Conservation (phyloP, 2,113 vertebrate genomes). For the Plestiodon gilberti region DNA sequence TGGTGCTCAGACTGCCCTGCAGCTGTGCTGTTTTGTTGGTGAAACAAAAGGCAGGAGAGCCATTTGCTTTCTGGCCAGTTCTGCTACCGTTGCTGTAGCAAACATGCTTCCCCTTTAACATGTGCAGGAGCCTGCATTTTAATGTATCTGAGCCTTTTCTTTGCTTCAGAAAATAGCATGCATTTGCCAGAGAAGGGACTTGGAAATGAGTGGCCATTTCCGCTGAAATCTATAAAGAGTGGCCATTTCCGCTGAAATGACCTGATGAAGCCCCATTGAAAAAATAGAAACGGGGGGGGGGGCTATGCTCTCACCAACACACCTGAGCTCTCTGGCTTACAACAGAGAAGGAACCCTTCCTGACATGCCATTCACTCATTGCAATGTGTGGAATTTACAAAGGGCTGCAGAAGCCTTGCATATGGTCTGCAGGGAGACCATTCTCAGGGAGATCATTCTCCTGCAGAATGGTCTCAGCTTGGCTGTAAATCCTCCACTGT, state of each 20-base stretch:
- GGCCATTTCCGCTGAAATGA: conserved; percentile 1
- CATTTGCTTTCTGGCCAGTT: neutral
- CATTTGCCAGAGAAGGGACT: conserved; percentile 15
- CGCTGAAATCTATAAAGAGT: conserved; percentile 34
- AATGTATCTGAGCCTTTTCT: neutral
- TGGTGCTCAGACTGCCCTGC: neutral
- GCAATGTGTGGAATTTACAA: no score
- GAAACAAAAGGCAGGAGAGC: neutral
- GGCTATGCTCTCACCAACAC: neutral
- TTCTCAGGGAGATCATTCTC: no score
- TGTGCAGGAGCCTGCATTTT: neutral
- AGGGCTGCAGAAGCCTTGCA: no score
- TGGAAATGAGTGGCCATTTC: conserved; percentile 2
- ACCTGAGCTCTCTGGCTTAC: neutral
- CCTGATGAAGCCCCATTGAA: neutral
- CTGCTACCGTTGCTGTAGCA: neutral
- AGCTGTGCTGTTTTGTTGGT: neutral
- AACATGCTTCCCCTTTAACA: neutral
- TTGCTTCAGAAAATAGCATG: conserved; percentile 12
- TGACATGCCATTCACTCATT: neutral
- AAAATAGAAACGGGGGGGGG: neutral
- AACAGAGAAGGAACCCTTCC: no score
- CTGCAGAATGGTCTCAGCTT: neutral
- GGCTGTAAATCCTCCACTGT: neutral
- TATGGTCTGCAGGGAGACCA: no score